Evolutionary conservation across 2,888 invertebrate genomes (phyloP).

Genomic region (Neoscelio sp.): DNA sequence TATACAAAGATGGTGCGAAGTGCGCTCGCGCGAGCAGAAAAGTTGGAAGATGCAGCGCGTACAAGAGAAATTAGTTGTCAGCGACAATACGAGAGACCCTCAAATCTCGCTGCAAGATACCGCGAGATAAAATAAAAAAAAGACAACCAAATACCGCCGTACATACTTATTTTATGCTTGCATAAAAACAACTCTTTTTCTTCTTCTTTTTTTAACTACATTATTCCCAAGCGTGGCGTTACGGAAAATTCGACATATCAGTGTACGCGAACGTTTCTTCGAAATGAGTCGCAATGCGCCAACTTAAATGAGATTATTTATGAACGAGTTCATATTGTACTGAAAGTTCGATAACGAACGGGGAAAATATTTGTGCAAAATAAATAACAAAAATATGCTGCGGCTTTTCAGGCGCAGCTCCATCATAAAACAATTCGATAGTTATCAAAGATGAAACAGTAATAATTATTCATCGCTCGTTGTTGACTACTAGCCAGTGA

Average conservation of each 20-base stretch:
- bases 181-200: neutral
- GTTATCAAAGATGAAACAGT: too few species aligned
- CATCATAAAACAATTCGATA: too few species aligned
- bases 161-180: slow-evolving; percentile 24
- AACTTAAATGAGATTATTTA: slow-evolving; percentile 35
- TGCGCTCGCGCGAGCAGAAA: slow-evolving; percentile 41
- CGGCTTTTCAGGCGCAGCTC: slow-evolving; percentile 29
- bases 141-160: slow-evolving; percentile 17
- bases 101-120: slow-evolving; percentile 34
- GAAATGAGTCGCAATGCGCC: slow-evolving; percentile 20
- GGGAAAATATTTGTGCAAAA: slow-evolving; percentile 15
- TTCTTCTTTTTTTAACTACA: neutral
- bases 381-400: slow-evolving; percentile 25
- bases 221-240: neutral
- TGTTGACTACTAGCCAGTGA: too few species aligned
- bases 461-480: too few species aligned
- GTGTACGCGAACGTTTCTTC: neutral
- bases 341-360: slow-evolving; percentile 35
- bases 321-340: slow-evolving; percentile 36
- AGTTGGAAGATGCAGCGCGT: slow-evolving; percentile 44
- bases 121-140: slow-evolving; percentile 33
- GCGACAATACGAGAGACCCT: slow-evolving; percentile 66
- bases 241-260: slow-evolving; percentile 3
- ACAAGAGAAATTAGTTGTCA: slow-evolving; percentile 77
- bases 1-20: slow-evolving; percentile 42